These are phyloP conservation scores for Trissolcus brochymenae DNA, from an alignment of 2,888 invertebrate species.

Conservation along the genomic window DNA sequence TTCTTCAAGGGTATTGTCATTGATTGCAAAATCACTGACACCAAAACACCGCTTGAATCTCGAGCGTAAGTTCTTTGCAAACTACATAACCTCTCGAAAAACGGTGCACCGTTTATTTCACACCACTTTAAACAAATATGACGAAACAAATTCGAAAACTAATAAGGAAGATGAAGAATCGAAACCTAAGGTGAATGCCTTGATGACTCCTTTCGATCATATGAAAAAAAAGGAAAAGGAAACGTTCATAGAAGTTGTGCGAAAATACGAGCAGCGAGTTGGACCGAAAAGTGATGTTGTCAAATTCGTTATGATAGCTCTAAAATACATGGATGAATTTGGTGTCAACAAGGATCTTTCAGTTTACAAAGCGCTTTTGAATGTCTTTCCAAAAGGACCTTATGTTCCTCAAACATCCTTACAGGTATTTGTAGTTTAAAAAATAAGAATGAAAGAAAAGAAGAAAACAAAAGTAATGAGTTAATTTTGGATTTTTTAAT, in stretches of 20 bases:
- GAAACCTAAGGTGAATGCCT: neutral
- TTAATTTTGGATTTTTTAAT: neutral
- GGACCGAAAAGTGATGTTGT: constrained; percentile 89
- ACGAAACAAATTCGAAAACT: neutral
- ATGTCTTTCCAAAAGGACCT: constrained; percentile 83
- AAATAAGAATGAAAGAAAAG: neutral
- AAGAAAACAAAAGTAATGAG: neutral
- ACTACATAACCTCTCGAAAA: neutral
- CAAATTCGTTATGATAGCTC: constrained; percentile 94
- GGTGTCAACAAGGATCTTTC: constrained; percentile 91
- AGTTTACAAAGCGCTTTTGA: constrained; percentile 89
- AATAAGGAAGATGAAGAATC: neutral
- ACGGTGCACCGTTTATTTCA: neutral
- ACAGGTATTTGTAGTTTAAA: constrained; percentile 49
- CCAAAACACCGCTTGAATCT: neutral
- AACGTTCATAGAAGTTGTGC: constrained; percentile 84
- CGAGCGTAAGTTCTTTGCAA: neutral
- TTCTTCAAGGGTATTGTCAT: neutral
- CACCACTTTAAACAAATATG: neutral
- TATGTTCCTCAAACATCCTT: constrained; percentile 88
- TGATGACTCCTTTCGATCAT: constrained; percentile 18
- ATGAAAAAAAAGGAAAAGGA: constrained; percentile 80
- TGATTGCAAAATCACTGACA: constrained; percentile 2
- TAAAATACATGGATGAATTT: constrained; percentile 92
- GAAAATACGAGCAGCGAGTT: constrained; percentile 84